phyloP scores from a whole-genome alignment of 2,888 invertebrate genomes.

The Drosophila borealis region DNA sequence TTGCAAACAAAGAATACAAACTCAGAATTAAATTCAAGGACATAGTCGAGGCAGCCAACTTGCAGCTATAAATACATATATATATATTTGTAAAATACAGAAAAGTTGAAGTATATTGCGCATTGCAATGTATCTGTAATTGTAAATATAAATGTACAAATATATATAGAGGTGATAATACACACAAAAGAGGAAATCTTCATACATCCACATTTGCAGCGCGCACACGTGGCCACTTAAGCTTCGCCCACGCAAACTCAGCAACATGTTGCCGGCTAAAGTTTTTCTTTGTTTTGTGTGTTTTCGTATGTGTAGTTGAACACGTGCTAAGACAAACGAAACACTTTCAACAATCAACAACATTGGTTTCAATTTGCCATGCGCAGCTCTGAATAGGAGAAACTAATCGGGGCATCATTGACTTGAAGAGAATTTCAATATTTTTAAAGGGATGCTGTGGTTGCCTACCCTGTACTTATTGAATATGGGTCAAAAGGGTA shows the following conservation, averaged over 20 bases:
- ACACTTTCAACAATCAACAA: constrained; percentile 67
- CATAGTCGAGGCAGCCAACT: constrained; percentile 1
- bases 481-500: no score
- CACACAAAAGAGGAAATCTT: constrained; percentile 33
- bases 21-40: constrained; percentile 15
- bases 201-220: constrained; percentile 12
- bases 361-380: constrained; percentile 29
- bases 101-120: constrained; percentile 1
- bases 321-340: constrained; percentile 66
- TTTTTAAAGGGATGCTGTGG: background rate
- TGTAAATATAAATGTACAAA: constrained; percentile 2
- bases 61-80: background rate
- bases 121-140: no score
- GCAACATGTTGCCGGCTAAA: constrained; percentile 65
- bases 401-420: constrained; percentile 28
- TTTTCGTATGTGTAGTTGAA: constrained; percentile 24
- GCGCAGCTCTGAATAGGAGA: constrained; percentile 41
- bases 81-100: constrained; percentile 3
- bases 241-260: constrained; percentile 59
- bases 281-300: constrained; percentile 16
- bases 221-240: constrained; percentile 44
- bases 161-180: constrained; percentile 15
- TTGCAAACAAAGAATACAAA: constrained; percentile 2
- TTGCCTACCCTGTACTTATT: background rate
- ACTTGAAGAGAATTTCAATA: constrained; percentile 7